Base-by-base conservation (phyloP, 2,797 vertebrate species). In the Chiroxiphia lanceolata region DNA sequence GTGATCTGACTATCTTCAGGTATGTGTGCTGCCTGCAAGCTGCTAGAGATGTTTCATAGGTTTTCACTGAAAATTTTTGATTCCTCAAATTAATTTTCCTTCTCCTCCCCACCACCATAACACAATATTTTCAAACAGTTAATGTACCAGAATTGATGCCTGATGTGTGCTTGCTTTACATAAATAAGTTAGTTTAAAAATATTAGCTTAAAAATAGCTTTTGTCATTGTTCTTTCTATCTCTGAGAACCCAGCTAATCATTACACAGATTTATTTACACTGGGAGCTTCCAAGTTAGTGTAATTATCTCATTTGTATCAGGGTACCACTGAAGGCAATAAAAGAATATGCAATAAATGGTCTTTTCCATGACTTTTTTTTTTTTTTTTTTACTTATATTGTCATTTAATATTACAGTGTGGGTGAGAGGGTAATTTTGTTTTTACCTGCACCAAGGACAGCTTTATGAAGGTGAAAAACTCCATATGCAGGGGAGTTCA, bases 211-310 rank as follows among this genome's bases (percentile, higher is more conserved):
- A 87, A 96, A 89, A 70, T 9, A 79, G 34, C 20, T 87, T 13
- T 68, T 80, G 65, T 72, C 51, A 77, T 77, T 92, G 42, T 67
- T 93, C 53, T 83, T 93, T 80, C 77, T 91, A 70, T 83, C 13
- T 44, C 21, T 84, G 94, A 74, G 45, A 91, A 79, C 23, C 27
- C 67, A 40, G 84, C 34, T 96, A 95, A 94, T 95, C 61, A 76
- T 64, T 90, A 80, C 61, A 33, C 50, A 82, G 56, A 93, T 94
- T 96, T 94, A 95, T 89, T 95, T 89, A 81, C 16, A 61, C 18
- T 31, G 18, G 40, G 36, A 96, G 14, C 25, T 25, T 84, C 93
- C 83, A 95, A 69, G 50, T 38, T 93, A 26, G 3, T 69, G 4
- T 83, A 90, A 93, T 95, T 94, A 85, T 70, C 65, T 93, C 59